These are phyloP conservation scores for Epistrophe eligans DNA, from an alignment of 2,888 invertebrate species.

Conservation along the genomic window DNA sequence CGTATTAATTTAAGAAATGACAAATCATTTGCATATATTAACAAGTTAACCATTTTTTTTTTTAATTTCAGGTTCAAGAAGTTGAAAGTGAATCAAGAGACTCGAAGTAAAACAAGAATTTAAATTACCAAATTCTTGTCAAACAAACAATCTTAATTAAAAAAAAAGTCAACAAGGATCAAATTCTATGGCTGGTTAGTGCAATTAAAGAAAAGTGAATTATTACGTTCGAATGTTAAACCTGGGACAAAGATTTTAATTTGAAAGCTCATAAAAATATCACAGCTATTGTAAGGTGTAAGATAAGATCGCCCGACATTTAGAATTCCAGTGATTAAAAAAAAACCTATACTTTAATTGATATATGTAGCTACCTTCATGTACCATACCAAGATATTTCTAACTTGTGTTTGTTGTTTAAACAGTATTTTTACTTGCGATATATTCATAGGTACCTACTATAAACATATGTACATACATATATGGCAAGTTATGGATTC, in stretches of 20 bases:
- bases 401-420: too few relatives aligned
- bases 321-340: too few relatives aligned
- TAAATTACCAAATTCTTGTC: conserved; percentile 25
- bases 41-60: background rate
- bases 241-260: conserved; percentile 1
- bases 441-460: too few relatives aligned
- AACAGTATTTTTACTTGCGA: too few relatives aligned
- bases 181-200: conserved; percentile 77
- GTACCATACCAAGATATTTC: too few relatives aligned
- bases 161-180: conserved; percentile 35
- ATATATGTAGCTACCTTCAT: too few relatives aligned
- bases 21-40: too few relatives aligned
- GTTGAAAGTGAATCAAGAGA: conserved; percentile 41
- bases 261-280: background rate
- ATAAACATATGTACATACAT: too few relatives aligned
- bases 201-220: conserved; percentile 71
- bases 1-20: too few relatives aligned
- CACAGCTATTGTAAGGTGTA: background rate
- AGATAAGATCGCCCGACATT: too few relatives aligned
- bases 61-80: conserved; percentile 66
- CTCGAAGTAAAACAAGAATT: conserved; percentile 1
- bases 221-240: conserved; percentile 34
- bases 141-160: background rate
- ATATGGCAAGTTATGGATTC: too few relatives aligned
- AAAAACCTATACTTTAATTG: too few relatives aligned